Evolutionary conservation across 64 coral and sea anemone species (phyloP), one percentile per base, ranked within the genome.

Genomic region (Montipora foliosa): DNA sequence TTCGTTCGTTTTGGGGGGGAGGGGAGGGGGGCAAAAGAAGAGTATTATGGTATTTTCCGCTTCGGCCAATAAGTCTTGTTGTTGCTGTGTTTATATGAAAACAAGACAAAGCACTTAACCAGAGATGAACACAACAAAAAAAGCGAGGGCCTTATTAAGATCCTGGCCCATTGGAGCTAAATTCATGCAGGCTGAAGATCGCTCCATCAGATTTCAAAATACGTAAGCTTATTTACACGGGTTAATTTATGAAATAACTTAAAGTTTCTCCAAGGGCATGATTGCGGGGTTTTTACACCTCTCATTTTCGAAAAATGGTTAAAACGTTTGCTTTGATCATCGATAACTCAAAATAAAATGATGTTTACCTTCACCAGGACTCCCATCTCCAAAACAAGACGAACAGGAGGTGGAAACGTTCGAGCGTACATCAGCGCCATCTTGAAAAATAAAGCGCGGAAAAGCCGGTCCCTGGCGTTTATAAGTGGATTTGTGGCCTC

Each of bases 381-480:
- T 75, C 98, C 98, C 53, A 99, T 91, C 69, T 99, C 98, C 29
- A 99, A 77, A 77, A 99, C 79, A 79, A 89, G 49, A 25, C 98
- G 92, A 80, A 99, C 89, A 78, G 91, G 82, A 21, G 98, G 98
- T 20, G 98, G 92, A 80, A 99, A 96, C 55, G 98, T 94, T 44
- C 98, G 93, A 15, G 98, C 89, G 80, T 99, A 99, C 92, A 99
- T 96, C 5, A 99, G 92, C 78, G 95, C 92, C 92, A 99, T 99
- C 74, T 99, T 99, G 92, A 96, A 99, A 94, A 99, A 99, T 44
- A 99, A 84, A 10, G 95, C 98, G 67, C 98, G 98, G 91, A 99
- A 99, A 55, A 99, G 90, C 16, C 98, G 79, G 71, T 99, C 98
- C 76, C 98, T 83, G 58, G 98, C 98, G 19, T 93, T 95, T 37